Evolutionary conservation across 2,797 vertebrate genomes (phyloP).

Genomic region (Okamejei kenojei): DNA sequence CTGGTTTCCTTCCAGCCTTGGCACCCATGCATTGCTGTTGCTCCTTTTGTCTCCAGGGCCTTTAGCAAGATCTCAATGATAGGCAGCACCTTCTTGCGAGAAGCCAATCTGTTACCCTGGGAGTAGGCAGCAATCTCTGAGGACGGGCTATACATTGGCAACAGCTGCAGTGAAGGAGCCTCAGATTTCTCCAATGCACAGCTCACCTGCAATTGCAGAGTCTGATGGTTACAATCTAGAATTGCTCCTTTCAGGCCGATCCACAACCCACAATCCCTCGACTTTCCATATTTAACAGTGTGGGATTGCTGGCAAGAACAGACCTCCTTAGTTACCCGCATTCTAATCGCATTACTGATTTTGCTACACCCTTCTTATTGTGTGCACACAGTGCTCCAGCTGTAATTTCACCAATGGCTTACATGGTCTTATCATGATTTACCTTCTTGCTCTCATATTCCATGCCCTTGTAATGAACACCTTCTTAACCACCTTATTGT

Average conservation of each 20-base stretch:
- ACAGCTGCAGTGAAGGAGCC: conserved; percentile 60
- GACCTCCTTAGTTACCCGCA: too few relatives aligned
- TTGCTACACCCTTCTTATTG: too few relatives aligned
- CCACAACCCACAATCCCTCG: background rate
- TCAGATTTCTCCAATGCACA: conserved; percentile 63
- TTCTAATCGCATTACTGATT: too few relatives aligned
- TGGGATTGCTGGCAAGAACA: background rate
- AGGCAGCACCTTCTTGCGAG: conserved; percentile 81
- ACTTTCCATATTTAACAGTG: background rate
- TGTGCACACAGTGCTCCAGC: too few relatives aligned
- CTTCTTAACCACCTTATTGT: too few relatives aligned
- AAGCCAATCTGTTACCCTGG: conserved; percentile 67
- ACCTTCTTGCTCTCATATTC: too few relatives aligned
- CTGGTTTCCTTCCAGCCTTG: background rate
- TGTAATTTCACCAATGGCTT: too few relatives aligned
- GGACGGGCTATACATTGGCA: conserved; percentile 57
- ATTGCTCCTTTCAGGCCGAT: background rate
- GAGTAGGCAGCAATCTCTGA: conserved; percentile 60
- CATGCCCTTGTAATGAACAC: too few relatives aligned
- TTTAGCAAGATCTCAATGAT: conserved; percentile 68
- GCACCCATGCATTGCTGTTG: background rate
- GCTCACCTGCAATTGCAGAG: conserved; percentile 61
- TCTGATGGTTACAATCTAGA: background rate
- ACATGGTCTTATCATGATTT: too few relatives aligned
- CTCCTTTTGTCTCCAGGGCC: conserved; percentile 38